Base-by-base conservation (phyloP, 2,113 vertebrate genomes). In the Onychorhynchus coronatus region DNA sequence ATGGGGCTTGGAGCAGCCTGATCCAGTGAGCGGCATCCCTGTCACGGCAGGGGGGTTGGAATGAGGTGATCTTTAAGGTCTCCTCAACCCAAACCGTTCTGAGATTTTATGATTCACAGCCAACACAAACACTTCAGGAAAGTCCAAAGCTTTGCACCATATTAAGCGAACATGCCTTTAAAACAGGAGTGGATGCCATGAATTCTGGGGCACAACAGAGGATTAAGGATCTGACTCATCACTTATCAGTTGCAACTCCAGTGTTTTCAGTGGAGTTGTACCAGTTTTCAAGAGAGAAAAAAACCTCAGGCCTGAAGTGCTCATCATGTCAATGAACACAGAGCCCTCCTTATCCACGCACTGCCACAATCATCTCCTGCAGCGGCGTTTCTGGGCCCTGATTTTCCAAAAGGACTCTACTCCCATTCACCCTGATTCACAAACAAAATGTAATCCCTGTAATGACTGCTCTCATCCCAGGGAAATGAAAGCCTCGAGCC, bases 191-290 rank as follows among this genome's bases (percentile, higher is more conserved):
- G 62, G 88, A 63, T 89, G 92, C 92, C 67, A n/a, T n/a, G 83
- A 93, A 93, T 88, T 88, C 90, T 89, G 95, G 88, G 91, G 79
- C 53, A 8, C 91, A 88, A 65, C 28, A 56, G 44, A 72, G 79
- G 73, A 93, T 93, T 94, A 89, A 96, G 92, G 68, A 94, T 81
- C 88, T 94, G 92, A 94, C 82, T 95, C 93, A 96, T 90, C 92
- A 78, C 76, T 97, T 94, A 90, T 90, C 90, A 95, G 24, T 67
- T 93, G 68, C 83, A 92, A 85, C 91, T 95, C 85, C 88, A 84
- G 86, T 71, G 52, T 82, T 90, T 96, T 89, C 92, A 53, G 76
- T 46, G 44, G 68, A 96, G 91, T 89, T 89, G 66, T 68, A 97
- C 66, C 88, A 56, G 61, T 75, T 90, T 91, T 61, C n/a, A 22